Evolutionary conservation across 2,888 invertebrate species (phyloP).

Genomic region (Brachypalpus laphriformis): DNA sequence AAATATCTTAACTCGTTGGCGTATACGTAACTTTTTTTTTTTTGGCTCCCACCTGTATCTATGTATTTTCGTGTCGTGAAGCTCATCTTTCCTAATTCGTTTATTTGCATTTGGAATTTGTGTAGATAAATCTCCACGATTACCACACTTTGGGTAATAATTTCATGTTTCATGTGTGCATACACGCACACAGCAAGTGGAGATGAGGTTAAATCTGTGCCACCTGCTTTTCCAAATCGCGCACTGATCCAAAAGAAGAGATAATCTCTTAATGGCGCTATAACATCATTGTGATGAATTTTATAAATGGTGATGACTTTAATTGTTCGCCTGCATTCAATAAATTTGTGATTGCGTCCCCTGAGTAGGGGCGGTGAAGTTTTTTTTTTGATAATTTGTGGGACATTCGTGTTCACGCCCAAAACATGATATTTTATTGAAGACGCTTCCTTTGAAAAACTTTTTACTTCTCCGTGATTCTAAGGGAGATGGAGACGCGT

Average conservation of each 20-base stretch:
- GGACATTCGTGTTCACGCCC: neutral
- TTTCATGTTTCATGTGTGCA: neutral
- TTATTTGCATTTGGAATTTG: constrained; percentile 1
- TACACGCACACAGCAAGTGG: neutral
- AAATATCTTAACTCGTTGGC: too few relatives aligned
- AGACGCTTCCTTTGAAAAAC: neutral
- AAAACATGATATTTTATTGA: neutral
- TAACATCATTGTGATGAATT: constrained; percentile 21
- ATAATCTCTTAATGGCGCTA: constrained; percentile 20
- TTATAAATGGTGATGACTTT: constrained; percentile 30
- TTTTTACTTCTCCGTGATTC: neutral
- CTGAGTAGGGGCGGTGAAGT: neutral
- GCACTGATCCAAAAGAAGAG: constrained; percentile 1
- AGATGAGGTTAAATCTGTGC: constrained; percentile 1
- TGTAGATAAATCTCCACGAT: constrained; percentile 2
- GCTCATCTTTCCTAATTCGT: neutral
- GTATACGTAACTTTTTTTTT: constrained; percentile 5
- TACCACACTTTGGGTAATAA: neutral
- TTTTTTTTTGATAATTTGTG: neutral
- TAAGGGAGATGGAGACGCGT: neutral
- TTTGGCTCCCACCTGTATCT: neutral
- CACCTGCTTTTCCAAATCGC: constrained; percentile 13
- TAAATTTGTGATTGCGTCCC: neutral
- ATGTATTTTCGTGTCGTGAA: neutral
- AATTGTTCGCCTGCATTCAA: constrained; percentile 16